Base-by-base conservation (phyloP, 2,113 vertebrate species). In the cat (Felis catus) region DNA sequence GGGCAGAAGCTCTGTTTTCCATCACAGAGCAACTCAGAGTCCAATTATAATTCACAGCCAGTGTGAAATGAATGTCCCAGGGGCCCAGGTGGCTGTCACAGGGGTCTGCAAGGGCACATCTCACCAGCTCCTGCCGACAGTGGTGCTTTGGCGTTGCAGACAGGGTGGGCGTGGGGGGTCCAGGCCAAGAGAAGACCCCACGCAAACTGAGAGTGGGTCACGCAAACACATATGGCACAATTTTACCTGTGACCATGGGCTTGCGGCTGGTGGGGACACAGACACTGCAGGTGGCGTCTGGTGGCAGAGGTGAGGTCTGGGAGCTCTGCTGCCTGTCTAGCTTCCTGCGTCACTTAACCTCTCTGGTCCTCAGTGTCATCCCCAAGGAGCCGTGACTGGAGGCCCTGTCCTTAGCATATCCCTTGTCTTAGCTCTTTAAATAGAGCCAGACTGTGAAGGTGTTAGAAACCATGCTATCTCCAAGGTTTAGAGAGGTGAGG, bases 121-220 rank as follows among this genome's bases (percentile, higher is more conserved):
- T 74, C 82, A 71, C 33, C 0, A 3, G 70, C 73, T 79, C 10
- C 36, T 9, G 41, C 76, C 27, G 19, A 70, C 33, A 55, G 7
- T 12, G 39, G 61, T 31, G 31, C 45, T 31, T 63, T 41, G 36
- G 73, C 0, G 0, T 5, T 63, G 53, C 68, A 80, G 65, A 61
- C 3, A 0, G 71, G 87, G 27, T 58, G 31, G 70, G 58, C 12
- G 23, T n/a, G 1, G 79, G 83, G 63, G 55, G 6, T 70, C 91
- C 65, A 96, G 93, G 61, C 70, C 10, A 3, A 96, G 53, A 97
- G 18, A 80, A 74, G 39, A 68, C 58, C 58, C 78, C 66, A 14
- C 0, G 2, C 2, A 6, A 79, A 41, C 88, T 66, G 61, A 45
- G 45, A 55, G n/a, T 16, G 33, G 66, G 65, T 45, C 39, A 55